Evolutionary conservation across 2,888 invertebrate species (phyloP).

Genomic region (Adela reaumurella): DNA sequence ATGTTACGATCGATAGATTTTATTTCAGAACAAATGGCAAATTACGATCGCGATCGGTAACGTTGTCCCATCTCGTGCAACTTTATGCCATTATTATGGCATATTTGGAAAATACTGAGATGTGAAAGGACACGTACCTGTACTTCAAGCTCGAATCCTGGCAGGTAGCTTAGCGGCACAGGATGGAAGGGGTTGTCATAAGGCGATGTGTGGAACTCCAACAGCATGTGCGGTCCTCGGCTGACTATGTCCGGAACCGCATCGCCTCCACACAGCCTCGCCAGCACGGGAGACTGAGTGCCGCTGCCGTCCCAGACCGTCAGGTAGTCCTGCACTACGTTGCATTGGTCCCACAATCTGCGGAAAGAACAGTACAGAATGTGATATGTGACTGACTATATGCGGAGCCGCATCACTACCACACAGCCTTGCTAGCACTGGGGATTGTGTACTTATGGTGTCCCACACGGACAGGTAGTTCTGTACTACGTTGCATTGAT

Average conservation of each 20-base stretch:
- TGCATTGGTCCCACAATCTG: conserved; percentile 80
- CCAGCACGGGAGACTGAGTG: conserved; percentile 66
- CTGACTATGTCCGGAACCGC: conserved; percentile 76
- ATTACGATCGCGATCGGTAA: no score
- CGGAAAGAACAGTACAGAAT: conserved; percentile 6
- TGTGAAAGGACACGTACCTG: conserved; percentile 59
- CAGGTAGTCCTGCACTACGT: conserved; percentile 76
- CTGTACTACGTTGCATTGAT: conserved; percentile 77
- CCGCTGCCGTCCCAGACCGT: conserved; percentile 78
- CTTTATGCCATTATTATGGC: no score
- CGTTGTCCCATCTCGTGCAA: no score
- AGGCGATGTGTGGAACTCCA: conserved; percentile 78
- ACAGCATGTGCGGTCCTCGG: conserved; percentile 71
- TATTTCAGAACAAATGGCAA: no score
- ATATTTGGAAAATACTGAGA: no score
- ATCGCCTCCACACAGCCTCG: conserved; percentile 78
- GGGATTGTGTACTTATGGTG: conserved; percentile 66
- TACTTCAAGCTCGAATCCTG: conserved; percentile 79
- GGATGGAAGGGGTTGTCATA: conserved; percentile 81
- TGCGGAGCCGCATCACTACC: conserved; percentile 76
- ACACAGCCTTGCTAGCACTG: conserved; percentile 73
- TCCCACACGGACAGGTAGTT: conserved; percentile 81
- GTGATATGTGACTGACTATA: no score
- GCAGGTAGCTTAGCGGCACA: conserved; percentile 71
- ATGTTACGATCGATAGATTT: no score